Base-by-base conservation (phyloP, 2,797 vertebrate genomes). In the Sebastes dallii region DNA sequence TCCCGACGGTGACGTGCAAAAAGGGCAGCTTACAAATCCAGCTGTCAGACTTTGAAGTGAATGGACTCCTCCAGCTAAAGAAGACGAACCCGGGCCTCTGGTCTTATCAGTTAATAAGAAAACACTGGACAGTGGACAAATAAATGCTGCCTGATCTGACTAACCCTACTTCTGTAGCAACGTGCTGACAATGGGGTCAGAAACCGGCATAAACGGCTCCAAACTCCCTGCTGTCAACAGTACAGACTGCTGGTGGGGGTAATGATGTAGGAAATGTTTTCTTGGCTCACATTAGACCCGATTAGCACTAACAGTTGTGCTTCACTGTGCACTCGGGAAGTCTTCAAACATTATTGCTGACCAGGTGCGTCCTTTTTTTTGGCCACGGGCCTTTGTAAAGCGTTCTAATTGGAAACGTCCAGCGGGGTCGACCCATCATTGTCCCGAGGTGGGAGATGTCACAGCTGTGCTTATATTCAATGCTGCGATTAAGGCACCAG, bases 261-360 rank as follows among this genome's bases (percentile, higher is more conserved):
- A 82, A 89, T 86, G 84, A 79, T 87, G 84, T 88, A 83, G 74
- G 75, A 84, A 91, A 89, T 86, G 81, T 78, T 75, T 81, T 79
- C 72, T 76, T 89, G 81, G 81, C 79, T 76, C 58, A 54, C 54
- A 75, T 74, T 69, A 58, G 66, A 72, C 50, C 60, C 39, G 24
- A 72, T 75, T 69, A 72, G 69, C 39, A 20, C 56, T 20, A 77
- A 68, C 77, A 72, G 80, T 83, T 66, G 72, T 65, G 77, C 66
- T 83, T 77, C 58, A 70, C 39, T 60, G 58, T 81, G 66, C 68
- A 30, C 22, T 39, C 69, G 69, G 62, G 42, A 88, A 50, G 50
- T 58, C 29, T 61, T 77, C 22, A 46, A 72, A 82, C 68, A 61
- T 59, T 72, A 30, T 13, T 60, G 77, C 54, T 67, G 76, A 83